Conservation (phyloP, 2,797 vertebrate genomes). For the Huso huso region DNA sequence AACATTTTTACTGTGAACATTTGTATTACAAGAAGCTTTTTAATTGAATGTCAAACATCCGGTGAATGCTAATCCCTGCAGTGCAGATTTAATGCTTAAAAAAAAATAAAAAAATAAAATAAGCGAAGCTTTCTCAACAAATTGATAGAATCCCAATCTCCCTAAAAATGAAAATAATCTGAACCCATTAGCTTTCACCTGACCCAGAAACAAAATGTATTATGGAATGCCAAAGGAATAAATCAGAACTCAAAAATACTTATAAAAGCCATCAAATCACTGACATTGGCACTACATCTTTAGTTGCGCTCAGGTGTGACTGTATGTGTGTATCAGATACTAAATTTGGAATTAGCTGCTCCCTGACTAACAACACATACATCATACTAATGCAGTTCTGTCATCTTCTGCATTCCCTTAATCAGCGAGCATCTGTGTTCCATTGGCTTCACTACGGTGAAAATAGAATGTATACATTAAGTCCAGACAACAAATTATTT, state of each 20-base stretch:
- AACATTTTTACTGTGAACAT: too few relatives aligned
- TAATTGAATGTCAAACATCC: too few relatives aligned
- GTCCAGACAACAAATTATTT: conserved; percentile 34
- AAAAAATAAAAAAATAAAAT: too few relatives aligned
- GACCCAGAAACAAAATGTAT: conserved; percentile 66
- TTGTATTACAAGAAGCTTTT: too few relatives aligned
- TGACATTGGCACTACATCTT: conserved; percentile 56
- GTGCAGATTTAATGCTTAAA: too few relatives aligned
- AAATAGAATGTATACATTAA: conserved; percentile 33
- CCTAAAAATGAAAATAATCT: conserved; percentile 50
- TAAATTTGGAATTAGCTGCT: conserved; percentile 72
- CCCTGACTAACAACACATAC: conserved; percentile 69
- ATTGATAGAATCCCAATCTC: conserved; percentile 38
- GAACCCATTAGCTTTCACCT: conserved; percentile 53
- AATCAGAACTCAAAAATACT: conserved; percentile 46
- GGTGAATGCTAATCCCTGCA: too few relatives aligned
- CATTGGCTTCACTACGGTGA: conserved; percentile 50
- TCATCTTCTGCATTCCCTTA: conserved; percentile 62
- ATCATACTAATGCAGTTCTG: conserved; percentile 76
- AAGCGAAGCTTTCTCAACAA: conserved; percentile 18
- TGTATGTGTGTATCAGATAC: conserved; percentile 54
- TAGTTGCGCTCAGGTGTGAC: conserved; percentile 55
- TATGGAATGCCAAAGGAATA: conserved; percentile 45
- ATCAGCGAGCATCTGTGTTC: conserved; percentile 75
- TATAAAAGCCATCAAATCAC: conserved; percentile 48